Base-by-base conservation (phyloP, 64 coral and sea anemone species). In the Platygyra sinensis region DNA sequence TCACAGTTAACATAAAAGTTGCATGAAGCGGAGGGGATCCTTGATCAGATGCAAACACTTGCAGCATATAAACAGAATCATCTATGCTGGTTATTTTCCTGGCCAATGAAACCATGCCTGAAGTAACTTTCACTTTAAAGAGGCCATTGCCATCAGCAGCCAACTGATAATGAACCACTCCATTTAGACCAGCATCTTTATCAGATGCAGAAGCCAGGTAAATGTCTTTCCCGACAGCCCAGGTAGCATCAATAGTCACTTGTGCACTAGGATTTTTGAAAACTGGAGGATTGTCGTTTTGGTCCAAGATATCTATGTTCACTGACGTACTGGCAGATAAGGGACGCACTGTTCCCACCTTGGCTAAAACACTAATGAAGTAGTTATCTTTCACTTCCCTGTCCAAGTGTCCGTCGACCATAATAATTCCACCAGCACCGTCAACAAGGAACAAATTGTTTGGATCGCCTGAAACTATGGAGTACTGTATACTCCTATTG, bases 391-490 rank as follows among this genome's bases (percentile, higher is more conserved):
- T 93, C n/a, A 67, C 5, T 84, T 97, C 95, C 78, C 95, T 89
- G 77, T 97, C 95, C 51, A 97, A 75, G 10, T 62, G 76, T 28
- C 95, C 95, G 91, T 94, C 39, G n/a, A 97, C 88, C 32, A 89
- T 93, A 18, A 97, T 93, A 91, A 97, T 94, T 20, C 95, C 95
- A 60, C 95, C 95, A 61, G 74, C 74, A 42, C 42, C 14, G 52
- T 97, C 88, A 74, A 97, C 95, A 61, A 72, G 15, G 31, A 97
- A 97, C 3, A 76, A 87, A 51, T 90, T 67, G 4, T 19, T 2
- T 15, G 95, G 91, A 50, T 97, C 95, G 65, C 95, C 95, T 57
- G 95, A 97, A 67, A 97, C 86, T 29, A 97, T 97, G 8, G 80
- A 75, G 61, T 97, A 97, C 10, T 46, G 74, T 33, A 97, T 87